These are phyloP conservation scores for Phylloscopus whistleri DNA, from an alignment of 2,113 vertebrate genomes.

Conservation along the genomic window DNA sequence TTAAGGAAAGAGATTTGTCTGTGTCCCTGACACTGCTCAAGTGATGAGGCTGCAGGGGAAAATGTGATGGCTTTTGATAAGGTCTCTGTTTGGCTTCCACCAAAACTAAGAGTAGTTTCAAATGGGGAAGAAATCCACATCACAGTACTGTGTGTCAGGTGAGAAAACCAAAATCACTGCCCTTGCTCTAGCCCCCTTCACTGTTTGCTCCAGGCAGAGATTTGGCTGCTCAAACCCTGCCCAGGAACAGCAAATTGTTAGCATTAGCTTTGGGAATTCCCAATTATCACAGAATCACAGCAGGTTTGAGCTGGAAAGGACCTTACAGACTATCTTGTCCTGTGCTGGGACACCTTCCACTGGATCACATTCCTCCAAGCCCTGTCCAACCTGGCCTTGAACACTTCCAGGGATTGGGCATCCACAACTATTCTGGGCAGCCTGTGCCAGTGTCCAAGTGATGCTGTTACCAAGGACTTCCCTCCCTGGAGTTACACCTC, in stretches of 20 bases:
- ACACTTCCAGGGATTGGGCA: neutral
- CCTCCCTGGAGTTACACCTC: neutral
- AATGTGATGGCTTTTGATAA: neutral
- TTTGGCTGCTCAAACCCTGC: neutral
- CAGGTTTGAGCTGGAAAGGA: neutral
- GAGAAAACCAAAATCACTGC: neutral
- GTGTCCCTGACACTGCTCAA: neutral
- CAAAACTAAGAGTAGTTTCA: neutral
- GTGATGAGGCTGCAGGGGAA: neutral
- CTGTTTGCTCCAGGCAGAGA: neutral
- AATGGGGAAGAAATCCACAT: neutral
- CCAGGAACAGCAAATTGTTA: fast-evolving
- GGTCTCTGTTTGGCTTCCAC: neutral
- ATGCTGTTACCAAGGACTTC: neutral
- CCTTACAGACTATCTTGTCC: neutral
- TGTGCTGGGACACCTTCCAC: neutral
- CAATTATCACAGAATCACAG: neutral
- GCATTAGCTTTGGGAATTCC: neutral
- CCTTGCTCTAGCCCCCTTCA: neutral
- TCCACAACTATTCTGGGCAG: neutral
- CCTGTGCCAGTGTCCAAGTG: neutral
- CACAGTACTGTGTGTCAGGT: neutral
- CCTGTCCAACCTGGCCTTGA: neutral
- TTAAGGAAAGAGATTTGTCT: neutral
- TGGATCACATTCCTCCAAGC: neutral